These are phyloP conservation scores for Venusia cambrica DNA, from an alignment of 2,888 invertebrate genomes.

Conservation along the genomic window DNA sequence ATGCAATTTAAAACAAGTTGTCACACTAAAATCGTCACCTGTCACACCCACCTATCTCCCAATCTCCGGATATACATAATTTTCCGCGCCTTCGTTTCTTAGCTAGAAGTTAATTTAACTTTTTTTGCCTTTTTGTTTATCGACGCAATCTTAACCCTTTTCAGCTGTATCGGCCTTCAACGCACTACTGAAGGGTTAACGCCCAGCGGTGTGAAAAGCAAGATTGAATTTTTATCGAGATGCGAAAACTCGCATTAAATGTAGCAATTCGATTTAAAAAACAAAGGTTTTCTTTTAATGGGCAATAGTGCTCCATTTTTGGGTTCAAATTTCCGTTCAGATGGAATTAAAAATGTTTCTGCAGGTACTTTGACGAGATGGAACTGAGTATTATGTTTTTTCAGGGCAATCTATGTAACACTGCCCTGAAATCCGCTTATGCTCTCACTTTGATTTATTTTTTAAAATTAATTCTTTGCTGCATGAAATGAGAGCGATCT, in stretches of 20 bases:
- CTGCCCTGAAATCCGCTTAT: too few relatives aligned
- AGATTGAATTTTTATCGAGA: constrained; percentile 80
- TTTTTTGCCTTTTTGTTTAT: constrained; percentile 71
- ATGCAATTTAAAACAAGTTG: constrained; percentile 1
- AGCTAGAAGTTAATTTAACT: constrained; percentile 74
- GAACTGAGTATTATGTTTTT: too few relatives aligned
- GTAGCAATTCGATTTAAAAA: constrained; percentile 50
- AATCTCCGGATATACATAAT: constrained; percentile 46
- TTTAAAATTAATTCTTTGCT: too few relatives aligned
- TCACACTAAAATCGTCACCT: constrained; percentile 36
- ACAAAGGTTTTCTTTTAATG: constrained; percentile 32
- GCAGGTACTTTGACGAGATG: too few relatives aligned
- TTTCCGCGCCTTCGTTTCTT: constrained; percentile 62
- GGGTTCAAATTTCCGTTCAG: constrained; percentile 36
- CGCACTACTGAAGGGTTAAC: constrained; percentile 18
- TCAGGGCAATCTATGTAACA: too few relatives aligned
- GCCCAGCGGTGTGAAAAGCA: constrained; percentile 41
- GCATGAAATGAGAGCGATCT: too few relatives aligned
- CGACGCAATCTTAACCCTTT: constrained; percentile 73
- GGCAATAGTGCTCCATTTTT: constrained; percentile 28
- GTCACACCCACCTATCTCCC: constrained; percentile 36
- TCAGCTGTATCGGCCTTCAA: constrained; percentile 38
- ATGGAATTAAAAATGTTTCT: constrained; percentile 14
- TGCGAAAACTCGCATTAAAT: constrained; percentile 51
- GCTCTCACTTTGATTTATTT: too few relatives aligned